phyloP scores from a whole-genome alignment of 1,140 invertebrate species.

The Zaprionus camerounensis region DNA sequence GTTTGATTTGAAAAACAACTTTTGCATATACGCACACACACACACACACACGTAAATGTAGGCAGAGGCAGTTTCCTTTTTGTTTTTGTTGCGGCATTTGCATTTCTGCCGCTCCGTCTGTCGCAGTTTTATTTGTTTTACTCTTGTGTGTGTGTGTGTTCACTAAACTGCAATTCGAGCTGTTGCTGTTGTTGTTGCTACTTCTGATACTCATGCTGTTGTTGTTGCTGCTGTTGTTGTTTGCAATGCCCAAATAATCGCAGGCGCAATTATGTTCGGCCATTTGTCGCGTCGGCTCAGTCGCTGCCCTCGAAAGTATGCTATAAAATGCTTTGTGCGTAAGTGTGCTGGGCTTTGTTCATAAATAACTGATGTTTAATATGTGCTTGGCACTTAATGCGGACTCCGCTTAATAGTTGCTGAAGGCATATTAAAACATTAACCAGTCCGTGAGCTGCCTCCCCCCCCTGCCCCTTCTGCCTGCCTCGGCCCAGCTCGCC shows the following conservation, averaged over 20 bases:
- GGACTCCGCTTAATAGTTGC: conserved; percentile 72
- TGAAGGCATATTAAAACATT: conserved; percentile 79
- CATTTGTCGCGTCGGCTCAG: conserved; percentile 11
- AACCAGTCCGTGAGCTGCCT: conserved; percentile 40
- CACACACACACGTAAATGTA: neutral
- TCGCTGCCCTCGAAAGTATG: conserved; percentile 53
- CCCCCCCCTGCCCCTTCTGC: too few species aligned
- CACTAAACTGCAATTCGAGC: conserved; percentile 55
- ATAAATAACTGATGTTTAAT: conserved; percentile 77
- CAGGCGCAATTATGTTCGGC: conserved; percentile 55
- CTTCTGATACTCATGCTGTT: conserved; percentile 15
- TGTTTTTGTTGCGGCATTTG: conserved; percentile 30
- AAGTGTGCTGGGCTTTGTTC: conserved; percentile 46
- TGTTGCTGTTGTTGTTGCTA: conserved; percentile 32
- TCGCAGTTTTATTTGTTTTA: conserved; percentile 51
- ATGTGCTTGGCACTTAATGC: conserved; percentile 69
- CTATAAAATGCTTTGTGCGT: conserved; percentile 62
- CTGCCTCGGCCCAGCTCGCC: conserved; percentile 1
- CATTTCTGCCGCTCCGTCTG: conserved; percentile 43
- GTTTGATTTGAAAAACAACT: conserved; percentile 77
- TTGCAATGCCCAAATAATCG: conserved; percentile 67
- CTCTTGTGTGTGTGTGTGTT: conserved; percentile 21
- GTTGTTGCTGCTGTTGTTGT: conserved; percentile 11
- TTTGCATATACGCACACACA: conserved; percentile 47
- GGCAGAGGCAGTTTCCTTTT: neutral